Conservation (phyloP, 2,888 invertebrate genomes). For the Trachelus iudaicus region DNA sequence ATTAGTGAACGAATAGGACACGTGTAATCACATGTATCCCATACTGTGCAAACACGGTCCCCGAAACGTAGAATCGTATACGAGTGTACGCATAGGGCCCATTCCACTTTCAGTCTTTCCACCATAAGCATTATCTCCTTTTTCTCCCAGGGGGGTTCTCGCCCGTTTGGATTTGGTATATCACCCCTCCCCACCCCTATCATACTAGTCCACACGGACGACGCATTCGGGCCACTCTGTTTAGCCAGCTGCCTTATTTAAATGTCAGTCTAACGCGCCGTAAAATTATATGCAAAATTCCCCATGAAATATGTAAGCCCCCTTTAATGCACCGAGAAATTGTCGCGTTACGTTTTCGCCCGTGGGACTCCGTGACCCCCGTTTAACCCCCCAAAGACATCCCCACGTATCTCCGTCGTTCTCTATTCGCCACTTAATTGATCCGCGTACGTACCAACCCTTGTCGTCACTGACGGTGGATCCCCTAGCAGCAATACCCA, state of each 20-base stretch:
- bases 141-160: constrained; percentile 36
- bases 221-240: constrained; percentile 41
- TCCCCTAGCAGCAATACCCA: background rate
- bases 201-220: constrained; percentile 28
- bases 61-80: constrained; percentile 9
- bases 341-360: constrained; percentile 44
- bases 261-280: constrained; percentile 63
- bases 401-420: background rate
- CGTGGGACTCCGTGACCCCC: background rate
- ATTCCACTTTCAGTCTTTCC: constrained; percentile 21
- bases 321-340: constrained; percentile 64
- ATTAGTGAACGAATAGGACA: background rate
- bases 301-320: constrained; percentile 62
- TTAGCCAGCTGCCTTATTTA: constrained; percentile 65
- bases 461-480: background rate
- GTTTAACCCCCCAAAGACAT: background rate
- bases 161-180: constrained; percentile 33
- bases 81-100: background rate
- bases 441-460: background rate
- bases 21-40: constrained; percentile 60
- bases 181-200: background rate
- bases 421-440: background rate
- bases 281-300: constrained; percentile 66
- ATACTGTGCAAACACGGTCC: constrained; percentile 58
- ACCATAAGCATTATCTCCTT: constrained; percentile 25